A percentile compares a stretch with the other conserved stretches of the same genome.
These are phyloP conservation scores for Elmis aenea DNA, from an alignment of 2,888 invertebrate genomes.

Conservation along the genomic window DNA sequence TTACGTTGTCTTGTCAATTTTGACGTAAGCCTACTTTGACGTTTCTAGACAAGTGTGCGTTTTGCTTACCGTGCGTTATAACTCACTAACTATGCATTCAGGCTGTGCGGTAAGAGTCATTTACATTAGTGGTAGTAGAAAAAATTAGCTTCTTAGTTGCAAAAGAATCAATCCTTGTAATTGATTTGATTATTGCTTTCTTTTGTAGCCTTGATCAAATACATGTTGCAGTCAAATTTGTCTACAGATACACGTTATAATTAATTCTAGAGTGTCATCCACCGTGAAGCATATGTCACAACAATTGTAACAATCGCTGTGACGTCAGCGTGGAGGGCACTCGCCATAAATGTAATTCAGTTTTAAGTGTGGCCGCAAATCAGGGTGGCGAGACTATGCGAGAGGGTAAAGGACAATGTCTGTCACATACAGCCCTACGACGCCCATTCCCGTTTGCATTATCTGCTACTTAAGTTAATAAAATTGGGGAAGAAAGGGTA, in stretches of 20 bases:
- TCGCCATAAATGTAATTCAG: constrained; percentile 39
- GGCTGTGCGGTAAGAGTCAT: too few species aligned
- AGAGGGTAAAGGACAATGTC: constrained; percentile 28
- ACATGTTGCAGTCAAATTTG: too few species aligned
- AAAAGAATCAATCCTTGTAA: too few species aligned
- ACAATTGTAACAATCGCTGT: constrained; percentile 26
- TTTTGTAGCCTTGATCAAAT: too few species aligned
- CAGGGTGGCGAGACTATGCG: constrained; percentile 14
- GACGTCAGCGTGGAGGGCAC: constrained; percentile 18
- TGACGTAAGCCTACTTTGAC: too few species aligned
- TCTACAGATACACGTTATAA: constrained; percentile 25
- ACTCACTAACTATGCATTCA: too few species aligned
- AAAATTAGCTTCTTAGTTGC: too few species aligned
- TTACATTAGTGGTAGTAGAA: too few species aligned
- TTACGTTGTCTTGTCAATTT: too few species aligned
- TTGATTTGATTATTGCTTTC: too few species aligned
- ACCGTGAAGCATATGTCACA: constrained; percentile 24
- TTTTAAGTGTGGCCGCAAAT: constrained; percentile 37
- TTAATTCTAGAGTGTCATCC: constrained; percentile 26
- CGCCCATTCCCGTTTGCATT: constrained; percentile 16
- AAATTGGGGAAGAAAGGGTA: constrained; percentile 29
- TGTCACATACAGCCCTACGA: constrained; percentile 31
- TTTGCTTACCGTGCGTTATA: too few species aligned
- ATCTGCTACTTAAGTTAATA: constrained; percentile 32
- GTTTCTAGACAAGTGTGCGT: too few species aligned